Evolutionary conservation across 2,113 vertebrate species (phyloP).

Genomic region (Otus sunia): DNA sequence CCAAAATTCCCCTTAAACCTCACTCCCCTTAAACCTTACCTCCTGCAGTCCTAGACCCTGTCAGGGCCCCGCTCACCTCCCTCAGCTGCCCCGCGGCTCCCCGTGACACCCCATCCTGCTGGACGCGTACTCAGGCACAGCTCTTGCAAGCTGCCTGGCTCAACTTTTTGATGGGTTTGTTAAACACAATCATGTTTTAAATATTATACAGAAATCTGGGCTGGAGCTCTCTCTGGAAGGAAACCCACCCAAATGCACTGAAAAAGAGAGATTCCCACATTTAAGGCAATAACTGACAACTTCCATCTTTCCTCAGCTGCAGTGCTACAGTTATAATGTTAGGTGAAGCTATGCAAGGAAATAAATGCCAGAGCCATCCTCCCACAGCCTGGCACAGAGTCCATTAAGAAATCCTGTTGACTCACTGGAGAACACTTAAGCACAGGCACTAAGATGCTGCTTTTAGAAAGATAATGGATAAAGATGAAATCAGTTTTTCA

Average conservation of each 20-base stretch:
- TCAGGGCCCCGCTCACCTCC: no score
- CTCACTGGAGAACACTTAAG: constrained; percentile 34
- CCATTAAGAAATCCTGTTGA: constrained; percentile 9
- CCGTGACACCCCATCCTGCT: neutral
- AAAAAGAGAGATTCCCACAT: neutral
- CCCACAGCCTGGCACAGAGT: neutral
- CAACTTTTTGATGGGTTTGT: neutral
- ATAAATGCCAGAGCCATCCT: neutral
- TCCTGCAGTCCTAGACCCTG: neutral
- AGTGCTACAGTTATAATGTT: neutral
- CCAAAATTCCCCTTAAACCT: neutral
- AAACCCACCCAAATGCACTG: neutral
- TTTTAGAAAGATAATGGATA: constrained; percentile 44
- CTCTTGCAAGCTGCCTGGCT: neutral
- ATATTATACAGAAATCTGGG: neutral
- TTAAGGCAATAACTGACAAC: neutral
- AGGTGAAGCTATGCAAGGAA: neutral
- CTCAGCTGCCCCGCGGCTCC: fast-evolving
- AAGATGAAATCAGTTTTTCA: constrained; percentile 45
- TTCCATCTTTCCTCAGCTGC: neutral
- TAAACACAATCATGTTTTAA: neutral
- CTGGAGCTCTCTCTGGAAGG: neutral
- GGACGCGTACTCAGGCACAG: fast-evolving
- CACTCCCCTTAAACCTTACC: neutral
- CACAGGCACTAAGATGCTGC: constrained; percentile 13